Evolutionary conservation across 2,888 invertebrate genomes (phyloP).

Genomic region (Conus canariensis): DNA sequence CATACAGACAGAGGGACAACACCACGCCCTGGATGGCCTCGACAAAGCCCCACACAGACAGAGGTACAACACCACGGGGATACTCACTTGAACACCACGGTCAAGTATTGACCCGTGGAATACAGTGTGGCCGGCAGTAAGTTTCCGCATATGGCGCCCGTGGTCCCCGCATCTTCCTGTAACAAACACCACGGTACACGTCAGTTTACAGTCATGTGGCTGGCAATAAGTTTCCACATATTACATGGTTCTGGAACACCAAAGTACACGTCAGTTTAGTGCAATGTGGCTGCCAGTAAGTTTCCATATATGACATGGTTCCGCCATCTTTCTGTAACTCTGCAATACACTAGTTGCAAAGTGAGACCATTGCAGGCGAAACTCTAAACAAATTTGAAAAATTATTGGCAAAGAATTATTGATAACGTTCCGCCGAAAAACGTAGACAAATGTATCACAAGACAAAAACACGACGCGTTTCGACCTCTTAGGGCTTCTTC

Average conservation of each 20-base stretch:
- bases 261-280: constrained; percentile 73
- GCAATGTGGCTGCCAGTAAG: constrained; percentile 67
- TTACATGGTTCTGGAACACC: constrained; percentile 66
- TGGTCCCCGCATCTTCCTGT: constrained; percentile 74
- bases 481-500: too few relatives aligned
- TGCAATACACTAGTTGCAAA: too few relatives aligned
- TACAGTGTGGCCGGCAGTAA: constrained; percentile 68
- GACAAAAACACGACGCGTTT: too few relatives aligned
- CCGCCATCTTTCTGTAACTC: constrained; percentile 72
- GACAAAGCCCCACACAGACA: background rate
- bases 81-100: constrained; percentile 75
- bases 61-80: background rate
- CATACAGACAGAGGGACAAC: background rate
- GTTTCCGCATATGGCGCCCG: constrained; percentile 73
- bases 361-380: too few relatives aligned
- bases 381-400: too few relatives aligned
- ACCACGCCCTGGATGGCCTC: background rate
- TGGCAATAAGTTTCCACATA: too few relatives aligned
- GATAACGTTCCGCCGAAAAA: too few relatives aligned
- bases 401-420: too few relatives aligned
- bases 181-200: constrained; percentile 44
- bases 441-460: too few relatives aligned
- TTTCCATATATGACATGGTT: constrained; percentile 75
- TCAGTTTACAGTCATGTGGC: too few relatives aligned
- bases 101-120: constrained; percentile 72